Evolutionary conservation across 2,888 invertebrate genomes (phyloP), one percentile per base, ranked within the genome.

Genomic region (Caenorhabditis sinica): DNA sequence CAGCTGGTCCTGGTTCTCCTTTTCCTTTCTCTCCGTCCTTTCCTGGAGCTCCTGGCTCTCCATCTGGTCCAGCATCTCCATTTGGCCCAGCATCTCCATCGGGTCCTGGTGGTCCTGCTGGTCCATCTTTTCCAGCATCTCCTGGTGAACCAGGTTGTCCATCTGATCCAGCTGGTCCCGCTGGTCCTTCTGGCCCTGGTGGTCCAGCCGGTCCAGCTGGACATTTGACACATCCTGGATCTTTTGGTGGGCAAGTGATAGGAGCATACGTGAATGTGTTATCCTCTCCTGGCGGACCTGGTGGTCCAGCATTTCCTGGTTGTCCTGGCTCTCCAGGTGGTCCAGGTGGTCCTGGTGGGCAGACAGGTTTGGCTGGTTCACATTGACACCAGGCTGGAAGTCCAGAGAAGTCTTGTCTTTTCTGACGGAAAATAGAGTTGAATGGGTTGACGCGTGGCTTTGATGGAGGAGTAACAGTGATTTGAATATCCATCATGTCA

Each of bases 401-500:
- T 20, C 86, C 86, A 15, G 77, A 75, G 69, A 84, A 86, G 58
- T 84, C 77, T 33, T 86, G 86, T 61, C 83, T 79, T 58, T 86
- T 86, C 81, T 87, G 86, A 85, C 91, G 90, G 89, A 91, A 91
- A 76, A 91, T 90, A 23, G 88, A 88, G 66, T 88, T 86, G 85
- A 88, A 88, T 56, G 88, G 88, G 36, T 86, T 86, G 63, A 83
- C 74, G 33, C 87, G 79, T 60, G 91, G 91, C 60, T 88, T 87
- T 25, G 89, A 83, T 23, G 92, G 91, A 13, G 91, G 91, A 1
- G 90, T 89, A 45, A 91, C 91, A 25, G 88, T 83, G 73, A 91
- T 87, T 77, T 91, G 91, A 40, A 91, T 85, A 74, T 90, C 89
- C 91, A 91, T 91, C 87, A 91, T 87, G 61, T 90, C 89, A 63